Evolutionary conservation across 2,113 vertebrate genomes (phyloP).

Genomic region (Alexandromys fortis): DNA sequence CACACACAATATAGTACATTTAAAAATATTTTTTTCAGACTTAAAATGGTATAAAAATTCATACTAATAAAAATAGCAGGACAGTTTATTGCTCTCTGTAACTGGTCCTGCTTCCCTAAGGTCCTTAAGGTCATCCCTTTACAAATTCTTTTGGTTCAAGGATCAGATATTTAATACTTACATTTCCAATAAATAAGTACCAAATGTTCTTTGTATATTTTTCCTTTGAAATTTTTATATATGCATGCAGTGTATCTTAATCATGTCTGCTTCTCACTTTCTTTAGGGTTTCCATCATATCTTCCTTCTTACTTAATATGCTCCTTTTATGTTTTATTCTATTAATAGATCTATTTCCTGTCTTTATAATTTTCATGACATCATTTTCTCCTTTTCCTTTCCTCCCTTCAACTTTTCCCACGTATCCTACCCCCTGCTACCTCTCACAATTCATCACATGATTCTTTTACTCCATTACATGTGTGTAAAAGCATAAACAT

Average conservation of each 20-base stretch:
- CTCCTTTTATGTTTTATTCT: neutral
- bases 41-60: neutral
- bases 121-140: neutral
- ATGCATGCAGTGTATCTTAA: no score
- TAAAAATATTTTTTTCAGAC: neutral
- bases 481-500: neutral
- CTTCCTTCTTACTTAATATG: neutral
- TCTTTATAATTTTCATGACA: neutral
- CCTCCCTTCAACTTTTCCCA: neutral
- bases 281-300: neutral
- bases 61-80: neutral
- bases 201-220: neutral
- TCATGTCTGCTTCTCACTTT: neutral
- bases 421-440: neutral
- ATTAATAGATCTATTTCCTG: neutral
- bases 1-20: neutral
- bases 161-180: neutral
- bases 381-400: neutral
- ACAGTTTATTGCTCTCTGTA: rapidly evolving
- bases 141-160: neutral
- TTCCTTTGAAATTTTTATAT: neutral
- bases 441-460: neutral
- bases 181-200: neutral
- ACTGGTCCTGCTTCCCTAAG: neutral
- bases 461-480: neutral